Evolutionary conservation across 2,113 vertebrate genomes (phyloP), one percentile per base, ranked within the genome.

Genomic region (Oceanodroma tethys): DNA sequence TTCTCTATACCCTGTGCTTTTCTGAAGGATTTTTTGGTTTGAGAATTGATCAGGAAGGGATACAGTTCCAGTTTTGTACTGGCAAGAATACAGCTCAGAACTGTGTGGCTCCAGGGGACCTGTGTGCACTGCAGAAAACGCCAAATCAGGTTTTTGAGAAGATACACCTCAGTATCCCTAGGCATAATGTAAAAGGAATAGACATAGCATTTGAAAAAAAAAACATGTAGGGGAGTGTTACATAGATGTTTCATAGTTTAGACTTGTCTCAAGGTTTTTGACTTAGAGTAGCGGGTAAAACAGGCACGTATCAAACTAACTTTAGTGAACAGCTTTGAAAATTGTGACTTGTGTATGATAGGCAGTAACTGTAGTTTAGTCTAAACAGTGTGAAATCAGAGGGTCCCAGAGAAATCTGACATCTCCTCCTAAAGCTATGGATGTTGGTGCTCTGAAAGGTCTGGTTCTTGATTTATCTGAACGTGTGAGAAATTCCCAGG

Each of bases 401-500:
- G 90, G 63, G 71, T 90, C 45, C 34, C 18, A 8, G 88, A 97
- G 92, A 97, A 97, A 97, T 97, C 90, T 97, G 84, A 88, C 94
- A 78, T 96, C 76, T 86, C 36, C 82, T 86, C 90, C 71, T 85
- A 85, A 97, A 94, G 68, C 66, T 47, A 4, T 9, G 13, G 79
- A 91, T 62, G 42, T 12, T 75, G 47, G 38, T 58, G 73, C 43
- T 93, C 29, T 86, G 72, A 94, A 87, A 38, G 32, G 70, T 59
- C 71, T 90, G 38, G 29, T 86, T 91, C 84, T 88, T 95, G 86
- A 93, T 95, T 96, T 97, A 95, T 96, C 85, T 86, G 85, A 81
- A 59, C 16, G 16, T n/a, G 55, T 38, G 78, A 96, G 92, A 84
- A 90, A 93, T 98, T 97, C 97, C 93, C 95, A 95, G 95, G 95